phyloP scores from a whole-genome alignment of 1,140 invertebrate genomes.

The Monomorium pharaonis region DNA sequence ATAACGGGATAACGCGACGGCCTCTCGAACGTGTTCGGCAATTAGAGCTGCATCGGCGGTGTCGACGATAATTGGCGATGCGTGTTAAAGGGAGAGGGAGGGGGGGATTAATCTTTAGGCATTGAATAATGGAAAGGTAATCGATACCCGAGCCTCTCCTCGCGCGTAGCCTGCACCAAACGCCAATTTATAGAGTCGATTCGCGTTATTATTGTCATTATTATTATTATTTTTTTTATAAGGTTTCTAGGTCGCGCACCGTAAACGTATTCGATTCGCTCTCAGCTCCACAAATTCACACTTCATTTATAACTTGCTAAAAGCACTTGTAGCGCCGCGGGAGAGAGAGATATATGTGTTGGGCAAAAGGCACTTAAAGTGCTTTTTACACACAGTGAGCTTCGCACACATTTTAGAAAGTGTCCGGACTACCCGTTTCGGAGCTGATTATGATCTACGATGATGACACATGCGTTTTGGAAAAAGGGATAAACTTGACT shows the following conservation, averaged over 20 bases:
- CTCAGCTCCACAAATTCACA: constrained; percentile 32
- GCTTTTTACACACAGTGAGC: too few species aligned
- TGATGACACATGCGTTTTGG: constrained; percentile 15
- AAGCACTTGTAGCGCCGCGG: not conserved
- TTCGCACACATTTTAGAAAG: constrained; percentile 17
- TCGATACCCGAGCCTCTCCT: not conserved
- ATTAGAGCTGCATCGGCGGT: not conserved
- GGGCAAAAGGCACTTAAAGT: constrained; percentile 14
- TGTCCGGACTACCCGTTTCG: not conserved
- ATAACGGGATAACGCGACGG: not conserved
- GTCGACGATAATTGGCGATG: constrained; percentile 23
- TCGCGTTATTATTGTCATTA: not conserved
- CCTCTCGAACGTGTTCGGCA: constrained; percentile 14
- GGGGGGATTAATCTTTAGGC: not conserved
- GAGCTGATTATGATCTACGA: constrained; percentile 15
- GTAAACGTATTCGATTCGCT: not conserved
- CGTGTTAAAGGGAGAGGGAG: not conserved
- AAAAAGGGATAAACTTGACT: constrained; percentile 21
- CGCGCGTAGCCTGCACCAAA: not conserved
- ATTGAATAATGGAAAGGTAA: not conserved
- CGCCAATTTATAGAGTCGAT: not conserved
- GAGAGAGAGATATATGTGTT: not conserved
- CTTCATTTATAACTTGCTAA: constrained; percentile 43
- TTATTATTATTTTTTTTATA: not conserved
- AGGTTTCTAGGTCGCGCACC: not conserved